Evolutionary conservation across 92 coral and sea anemone genomes (phyloP), one percentile per base, ranked within the genome.

Genomic region (Heteractis magnifica): DNA sequence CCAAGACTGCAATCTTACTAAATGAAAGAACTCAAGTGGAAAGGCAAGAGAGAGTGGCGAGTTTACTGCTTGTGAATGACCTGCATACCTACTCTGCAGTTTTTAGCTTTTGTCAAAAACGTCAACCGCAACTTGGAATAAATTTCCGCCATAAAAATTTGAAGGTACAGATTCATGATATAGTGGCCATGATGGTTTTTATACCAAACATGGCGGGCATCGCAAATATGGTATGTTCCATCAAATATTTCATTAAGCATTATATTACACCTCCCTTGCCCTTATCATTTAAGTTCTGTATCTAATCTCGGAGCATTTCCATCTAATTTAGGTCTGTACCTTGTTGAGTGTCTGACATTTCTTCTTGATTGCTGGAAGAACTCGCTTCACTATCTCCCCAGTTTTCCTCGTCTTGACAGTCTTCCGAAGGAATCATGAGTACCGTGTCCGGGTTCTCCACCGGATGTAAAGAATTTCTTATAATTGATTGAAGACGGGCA

Each of bases 361-460:
- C 77, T 19, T 68, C 68, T 49, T 68, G 84, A 23, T 23, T 70
- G 73, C 77, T 70, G 19, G 73, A 16, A 10, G 92, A 76, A 55
- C 80, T 78, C 10, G 85, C 89, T 71, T 68, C 89, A 77, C 82
- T 65, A 71, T 90, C 90, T 14, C 81, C 87, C 89, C 90, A 86
- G 77, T 79, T 79, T 34, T 90, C 92, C 82, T 85, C 79, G 49
- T 82, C 86, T 75, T 74, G 86, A 18, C 80, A 52, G 56, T 82
- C 86, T 21, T 71, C 80, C 51, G 86, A 48, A 51, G 94, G 88
- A 26, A 84, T 85, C 83, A 85, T 85, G 1, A 91, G 84, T 52
- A 93, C 90, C 12, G 92, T 92, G 89, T 93, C 98, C 0, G 98
- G 95, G 81, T 91, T 93, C 79, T 93, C 98, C 86, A 93, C 87